These are phyloP conservation scores for Isaurus tuberculatus DNA, from an alignment of 92 coral and sea anemone species.

Conservation along the genomic window DNA sequence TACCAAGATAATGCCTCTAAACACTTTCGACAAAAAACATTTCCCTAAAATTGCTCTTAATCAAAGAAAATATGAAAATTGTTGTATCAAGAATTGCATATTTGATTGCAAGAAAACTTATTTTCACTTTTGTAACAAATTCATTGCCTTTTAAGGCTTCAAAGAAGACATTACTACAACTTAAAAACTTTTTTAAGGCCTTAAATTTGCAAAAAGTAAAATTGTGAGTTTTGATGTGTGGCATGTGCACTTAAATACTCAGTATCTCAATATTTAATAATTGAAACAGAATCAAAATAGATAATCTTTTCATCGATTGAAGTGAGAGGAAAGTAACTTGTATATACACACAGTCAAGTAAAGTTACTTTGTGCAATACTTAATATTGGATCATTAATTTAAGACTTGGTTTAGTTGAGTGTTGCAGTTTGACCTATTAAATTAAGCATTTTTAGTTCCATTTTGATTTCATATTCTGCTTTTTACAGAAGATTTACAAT, in stretches of 20 bases:
- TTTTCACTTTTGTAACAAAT: not conserved
- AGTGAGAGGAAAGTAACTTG: not conserved
- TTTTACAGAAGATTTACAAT: slow-evolving; percentile 10
- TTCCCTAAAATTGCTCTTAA: not conserved
- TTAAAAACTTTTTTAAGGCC: not conserved
- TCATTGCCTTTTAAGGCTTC: slow-evolving; percentile 13
- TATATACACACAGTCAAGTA: not conserved
- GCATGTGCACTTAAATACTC: not conserved
- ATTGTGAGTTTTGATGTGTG: not conserved
- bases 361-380: not conserved
- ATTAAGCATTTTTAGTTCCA: not conserved
- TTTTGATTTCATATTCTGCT: not conserved
- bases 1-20: not conserved
- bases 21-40: not conserved
- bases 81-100: not conserved
- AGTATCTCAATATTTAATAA: not conserved
- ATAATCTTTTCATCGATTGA: not conserved
- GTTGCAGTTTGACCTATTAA: not conserved
- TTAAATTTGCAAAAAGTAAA: not conserved
- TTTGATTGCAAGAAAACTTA: not conserved
- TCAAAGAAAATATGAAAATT: not conserved
- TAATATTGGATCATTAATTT: too few species aligned
- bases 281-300: not conserved
- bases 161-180: not conserved
- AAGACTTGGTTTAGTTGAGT: not conserved